phyloP scores from a whole-genome alignment of 1,140 invertebrate species.

The Pollicipes pollicipes region DNA sequence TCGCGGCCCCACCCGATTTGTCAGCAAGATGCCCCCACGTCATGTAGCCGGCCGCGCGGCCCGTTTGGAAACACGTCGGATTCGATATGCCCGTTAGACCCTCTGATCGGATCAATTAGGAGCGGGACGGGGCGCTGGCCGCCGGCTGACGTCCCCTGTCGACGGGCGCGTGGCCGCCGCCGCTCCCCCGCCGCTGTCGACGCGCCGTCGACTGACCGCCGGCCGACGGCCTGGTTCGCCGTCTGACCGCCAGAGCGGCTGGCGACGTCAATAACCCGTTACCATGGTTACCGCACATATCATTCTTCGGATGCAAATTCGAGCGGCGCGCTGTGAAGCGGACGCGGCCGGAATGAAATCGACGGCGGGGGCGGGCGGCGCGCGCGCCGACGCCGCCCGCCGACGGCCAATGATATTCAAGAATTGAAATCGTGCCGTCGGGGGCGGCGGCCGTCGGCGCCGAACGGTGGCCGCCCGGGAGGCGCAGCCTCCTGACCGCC shows the following conservation, averaged over 20 bases:
- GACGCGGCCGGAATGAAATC: not conserved
- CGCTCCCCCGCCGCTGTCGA: not conserved
- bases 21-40: not conserved
- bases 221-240: not conserved
- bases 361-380: too few species aligned
- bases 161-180: not conserved
- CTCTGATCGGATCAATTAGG: not conserved
- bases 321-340: not conserved
- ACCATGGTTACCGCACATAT: not conserved
- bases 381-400: too few species aligned
- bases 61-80: not conserved
- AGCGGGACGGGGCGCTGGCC: not conserved
- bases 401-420: not conserved
- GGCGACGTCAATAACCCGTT: not conserved
- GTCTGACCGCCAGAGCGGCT: not conserved
- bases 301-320: slow-evolving; percentile 1
- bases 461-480: not conserved
- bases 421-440: not conserved
- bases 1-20: not conserved
- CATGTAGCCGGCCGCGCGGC: too few species aligned
- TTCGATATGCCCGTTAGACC: not conserved
- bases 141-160: too few species aligned
- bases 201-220: not conserved
- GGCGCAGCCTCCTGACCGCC: not conserved
- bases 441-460: too few species aligned